A percentile compares a stretch with the other conserved stretches of the same genome.
Conservation (phyloP, 2,888 invertebrate species). For the Oxyteleia sp. region DNA sequence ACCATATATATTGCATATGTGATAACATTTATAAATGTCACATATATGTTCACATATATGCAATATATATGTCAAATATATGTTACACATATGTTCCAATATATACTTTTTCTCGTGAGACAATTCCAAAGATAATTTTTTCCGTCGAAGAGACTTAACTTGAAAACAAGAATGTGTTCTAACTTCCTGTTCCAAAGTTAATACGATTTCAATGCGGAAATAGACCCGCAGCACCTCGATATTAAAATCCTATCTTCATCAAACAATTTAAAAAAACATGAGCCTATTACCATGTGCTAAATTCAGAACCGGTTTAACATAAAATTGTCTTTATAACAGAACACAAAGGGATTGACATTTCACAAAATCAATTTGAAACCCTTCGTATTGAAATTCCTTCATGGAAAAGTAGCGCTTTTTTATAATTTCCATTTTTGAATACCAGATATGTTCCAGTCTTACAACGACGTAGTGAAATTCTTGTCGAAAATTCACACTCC, state of each 20-base stretch:
- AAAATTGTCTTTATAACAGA: slow-evolving; percentile 5
- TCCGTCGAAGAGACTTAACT: no score
- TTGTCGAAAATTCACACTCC: neutral
- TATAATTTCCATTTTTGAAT: neutral
- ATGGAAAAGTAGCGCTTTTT: neutral
- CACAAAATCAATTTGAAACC: neutral
- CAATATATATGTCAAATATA: no score
- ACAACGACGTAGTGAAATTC: neutral
- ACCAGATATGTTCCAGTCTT: neutral
- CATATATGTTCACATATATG: no score
- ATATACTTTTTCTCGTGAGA: no score
- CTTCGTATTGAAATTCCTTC: neutral
- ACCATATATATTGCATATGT: no score
- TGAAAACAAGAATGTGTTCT: no score
- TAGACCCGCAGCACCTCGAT: neutral
- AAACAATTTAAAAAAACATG: slow-evolving; percentile 6
- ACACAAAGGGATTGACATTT: neutral
- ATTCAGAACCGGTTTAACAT: neutral
- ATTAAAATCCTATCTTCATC: neutral
- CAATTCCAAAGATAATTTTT: no score
- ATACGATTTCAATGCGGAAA: neutral
- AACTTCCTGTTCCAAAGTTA: no score
- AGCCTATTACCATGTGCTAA: neutral
- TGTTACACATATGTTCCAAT: no score
- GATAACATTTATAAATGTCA: no score